Evolutionary conservation across 1,140 invertebrate species (phyloP), one percentile per base, ranked within the genome.

Genomic region (Theocolax elegans): DNA sequence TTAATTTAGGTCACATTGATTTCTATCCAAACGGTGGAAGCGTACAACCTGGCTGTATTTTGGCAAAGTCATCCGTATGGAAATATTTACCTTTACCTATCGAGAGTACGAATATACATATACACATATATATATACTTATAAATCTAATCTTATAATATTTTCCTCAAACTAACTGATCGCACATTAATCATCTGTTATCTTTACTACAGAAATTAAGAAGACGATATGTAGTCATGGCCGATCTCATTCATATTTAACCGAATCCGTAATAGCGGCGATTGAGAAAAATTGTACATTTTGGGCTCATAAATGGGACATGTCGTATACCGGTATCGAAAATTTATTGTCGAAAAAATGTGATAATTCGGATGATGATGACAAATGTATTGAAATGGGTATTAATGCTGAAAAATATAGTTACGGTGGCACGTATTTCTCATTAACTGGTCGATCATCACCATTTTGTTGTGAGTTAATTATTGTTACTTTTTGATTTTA

Each of bases 1-100:
- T n/a, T n/a, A n/a, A 25, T 31, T 70, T 9, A 86, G 90, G 90
- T 42, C 86, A 91, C 71, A 84, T 88, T 38, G 91, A 92, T 76
- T 92, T 91, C 79, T 92, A 91, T 77, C 90, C 44, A 64, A 64
- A 64, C 31, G 46, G 62, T 19, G 62, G 62, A 1, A 40, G 4
- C 19, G 13, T 51, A 15, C 62, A 64, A 27, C 62, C 62, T 35
- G 62, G 59, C 4, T 62, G 42, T 48, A 23, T 29, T 7, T 13
- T 29, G n/a, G 15, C 27, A 4, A 29, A 44, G 15, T 29, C 40
- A 0, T 62, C 59, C 15, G 17, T 62, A 44, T 46, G 42, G 42
- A 31, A 21, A 10, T 62, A 46, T 31, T n/a, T 62, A n/a, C 40
- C 42, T 0, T 29, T 62, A 25, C 42, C 42, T 29, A 19, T 48